A percentile compares a stretch with the other conserved stretches of the same genome.
Evolutionary conservation across 92 coral and sea anemone genomes (phyloP).

Genomic region (Bergia puertoricense): DNA sequence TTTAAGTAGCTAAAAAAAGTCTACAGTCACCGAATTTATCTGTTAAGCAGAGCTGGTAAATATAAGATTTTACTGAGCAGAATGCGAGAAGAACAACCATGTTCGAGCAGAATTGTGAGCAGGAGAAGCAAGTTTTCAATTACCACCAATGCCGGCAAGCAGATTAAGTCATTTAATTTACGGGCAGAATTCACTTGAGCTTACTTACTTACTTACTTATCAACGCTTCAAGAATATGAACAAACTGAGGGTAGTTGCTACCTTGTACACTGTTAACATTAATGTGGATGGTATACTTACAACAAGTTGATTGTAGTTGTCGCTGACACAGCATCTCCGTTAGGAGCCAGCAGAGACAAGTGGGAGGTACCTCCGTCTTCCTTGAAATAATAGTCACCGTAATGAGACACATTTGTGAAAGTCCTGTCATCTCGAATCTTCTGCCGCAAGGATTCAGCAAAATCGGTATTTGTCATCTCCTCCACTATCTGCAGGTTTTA

Average conservation of each 20-base stretch:
- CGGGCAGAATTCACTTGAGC: too few relatives aligned
- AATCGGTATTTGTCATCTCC: slow-evolving; percentile 65
- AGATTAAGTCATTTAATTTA: too few relatives aligned
- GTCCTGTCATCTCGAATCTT: slow-evolving; percentile 73
- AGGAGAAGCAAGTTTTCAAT: too few relatives aligned
- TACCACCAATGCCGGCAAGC: too few relatives aligned
- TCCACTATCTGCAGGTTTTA: slow-evolving; percentile 53
- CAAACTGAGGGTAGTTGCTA: not conserved
- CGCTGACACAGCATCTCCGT: slow-evolving; percentile 93
- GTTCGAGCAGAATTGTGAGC: too few relatives aligned
- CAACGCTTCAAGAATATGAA: not conserved
- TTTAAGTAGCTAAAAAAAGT: too few relatives aligned
- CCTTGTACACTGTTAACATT: not conserved
- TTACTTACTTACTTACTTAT: slow-evolving; percentile 47
- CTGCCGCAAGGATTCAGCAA: slow-evolving; percentile 78
- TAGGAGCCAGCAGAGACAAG: slow-evolving; percentile 79
- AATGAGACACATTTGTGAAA: slow-evolving; percentile 63
- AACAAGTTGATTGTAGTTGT: slow-evolving; percentile 78
- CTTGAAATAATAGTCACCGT: slow-evolving; percentile 72
- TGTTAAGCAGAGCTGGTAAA: too few relatives aligned
- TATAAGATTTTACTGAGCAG: too few relatives aligned
- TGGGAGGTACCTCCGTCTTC: slow-evolving; percentile 88
- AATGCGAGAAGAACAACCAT: too few relatives aligned
- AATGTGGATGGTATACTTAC: slow-evolving; percentile 30
- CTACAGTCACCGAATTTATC: too few relatives aligned